Evolutionary conservation across 2,797 vertebrate species (phyloP), one percentile per base, ranked within the genome.

Genomic region (Arrhamphus sclerolepis): DNA sequence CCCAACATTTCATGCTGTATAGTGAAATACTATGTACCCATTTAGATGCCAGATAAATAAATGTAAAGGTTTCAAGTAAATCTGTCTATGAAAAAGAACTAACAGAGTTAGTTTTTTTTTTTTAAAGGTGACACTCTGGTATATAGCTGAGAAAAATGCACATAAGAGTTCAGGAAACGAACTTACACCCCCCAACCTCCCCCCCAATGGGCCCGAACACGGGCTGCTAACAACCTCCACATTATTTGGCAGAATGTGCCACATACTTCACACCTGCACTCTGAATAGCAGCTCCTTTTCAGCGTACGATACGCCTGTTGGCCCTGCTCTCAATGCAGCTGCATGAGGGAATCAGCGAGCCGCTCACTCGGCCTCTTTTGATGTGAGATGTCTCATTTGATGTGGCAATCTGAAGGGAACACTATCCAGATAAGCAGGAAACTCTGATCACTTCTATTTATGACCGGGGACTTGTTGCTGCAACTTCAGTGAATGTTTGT

Each of bases 241-340:
- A 95, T 95, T 96, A 95, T 94, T 94, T 93, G 92, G 91, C 93
- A 94, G 92, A 95, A 94, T 92, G 93, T 92, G 90, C 92, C 90
- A 90, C 94, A 94, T 93, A 94, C 92, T 94, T 96, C 94, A 96
- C 97, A 99, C 97, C 96, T 98, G 97, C 97, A 93, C 89, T 85
- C 90, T 97, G 96, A 99, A 98, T 97, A 94, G 96, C 92, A 92
- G 89, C 89, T 85, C 91, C 93, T 93, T 95, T 95, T 97, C 94
- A 95, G 91, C 89, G 92, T 89, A 91, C 93, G 95, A 95, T 95
- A 96, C 96, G 95, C 96, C 95, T 96, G 96, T 97, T 98, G 96
- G 94, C 94, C 95, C 87, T 92, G 92, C 85, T 90, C 94, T 95
- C 94, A 94, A 94, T 95, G 92, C 93, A 95, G 93, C 94, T 95